Evolutionary conservation across 1,140 invertebrate species (phyloP).

Genomic region (Hyphantria cunea): DNA sequence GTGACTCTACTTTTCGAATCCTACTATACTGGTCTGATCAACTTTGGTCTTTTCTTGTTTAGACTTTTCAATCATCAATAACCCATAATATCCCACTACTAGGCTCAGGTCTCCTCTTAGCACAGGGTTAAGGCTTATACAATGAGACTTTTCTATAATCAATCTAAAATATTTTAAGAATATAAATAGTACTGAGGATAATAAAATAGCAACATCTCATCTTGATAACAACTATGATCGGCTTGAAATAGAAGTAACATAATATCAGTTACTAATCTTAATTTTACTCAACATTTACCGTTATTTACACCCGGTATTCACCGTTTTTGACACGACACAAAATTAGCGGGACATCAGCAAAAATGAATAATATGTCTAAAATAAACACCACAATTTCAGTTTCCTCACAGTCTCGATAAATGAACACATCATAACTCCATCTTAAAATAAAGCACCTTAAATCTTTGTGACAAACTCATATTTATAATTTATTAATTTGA

Average conservation of each 20-base stretch:
- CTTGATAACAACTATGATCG: background rate
- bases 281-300: conserved; percentile 2
- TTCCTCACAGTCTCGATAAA: background rate
- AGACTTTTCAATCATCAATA: no score
- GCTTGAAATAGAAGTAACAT: background rate
- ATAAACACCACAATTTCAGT: conserved; percentile 3
- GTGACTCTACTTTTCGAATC: no score
- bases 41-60: no score
- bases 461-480: conserved; percentile 33
- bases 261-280: background rate
- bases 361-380: conserved; percentile 3
- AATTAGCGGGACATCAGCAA: conserved; percentile 4
- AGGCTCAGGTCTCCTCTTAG: no score
- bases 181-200: no score
- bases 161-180: background rate
- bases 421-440: conserved; percentile 1
- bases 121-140: no score
- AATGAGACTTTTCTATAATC: no score
- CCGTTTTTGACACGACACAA: conserved; percentile 10
- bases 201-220: no score
- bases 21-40: no score
- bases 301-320: conserved; percentile 21
- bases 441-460: conserved; percentile 5
- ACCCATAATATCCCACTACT: no score
- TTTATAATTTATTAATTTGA: conserved; percentile 56